phyloP scores from a whole-genome alignment of 2,888 invertebrate species.

The Euphydryas editha region DNA sequence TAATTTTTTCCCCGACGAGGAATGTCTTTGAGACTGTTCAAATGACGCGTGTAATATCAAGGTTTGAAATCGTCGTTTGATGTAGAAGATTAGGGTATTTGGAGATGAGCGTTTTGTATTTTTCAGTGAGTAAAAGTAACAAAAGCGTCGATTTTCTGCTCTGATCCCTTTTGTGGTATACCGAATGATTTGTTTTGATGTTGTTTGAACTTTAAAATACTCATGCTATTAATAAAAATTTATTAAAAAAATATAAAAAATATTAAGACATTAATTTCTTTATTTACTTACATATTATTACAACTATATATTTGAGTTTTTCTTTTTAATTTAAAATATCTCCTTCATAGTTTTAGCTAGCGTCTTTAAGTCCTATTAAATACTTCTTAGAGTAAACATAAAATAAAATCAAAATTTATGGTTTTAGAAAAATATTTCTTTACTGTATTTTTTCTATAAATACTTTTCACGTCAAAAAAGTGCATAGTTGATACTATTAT shows the following conservation, averaged over 20 bases:
- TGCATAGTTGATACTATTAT: too few relatives aligned
- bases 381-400: constrained; percentile 14
- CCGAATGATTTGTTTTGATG: constrained; percentile 54
- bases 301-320: neutral
- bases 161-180: constrained; percentile 65
- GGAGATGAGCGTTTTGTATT: constrained; percentile 66
- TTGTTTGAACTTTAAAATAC: constrained; percentile 35
- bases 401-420: neutral
- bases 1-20: constrained; percentile 74
- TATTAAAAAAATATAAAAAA: neutral
- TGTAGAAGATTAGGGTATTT: constrained; percentile 77
- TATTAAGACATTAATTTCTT: neutral
- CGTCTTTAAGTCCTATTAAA: constrained; percentile 2
- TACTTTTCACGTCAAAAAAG: neutral
- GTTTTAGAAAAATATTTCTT: neutral
- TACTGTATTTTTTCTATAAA: neutral
- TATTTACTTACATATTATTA: too few relatives aligned
- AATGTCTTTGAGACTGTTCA: constrained; percentile 82
- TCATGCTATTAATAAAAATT: constrained; percentile 1
- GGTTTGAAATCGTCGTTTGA: constrained; percentile 74
- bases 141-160: constrained; percentile 58
- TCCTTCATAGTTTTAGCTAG: neutral
- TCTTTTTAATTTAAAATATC: neutral
- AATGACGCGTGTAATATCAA: constrained; percentile 82
- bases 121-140: constrained; percentile 67